A percentile compares a stretch with the other conserved stretches of the same genome.
Conservation (phyloP, 2,113 vertebrate species). For the Hypocryptadius cinnamomeus region DNA sequence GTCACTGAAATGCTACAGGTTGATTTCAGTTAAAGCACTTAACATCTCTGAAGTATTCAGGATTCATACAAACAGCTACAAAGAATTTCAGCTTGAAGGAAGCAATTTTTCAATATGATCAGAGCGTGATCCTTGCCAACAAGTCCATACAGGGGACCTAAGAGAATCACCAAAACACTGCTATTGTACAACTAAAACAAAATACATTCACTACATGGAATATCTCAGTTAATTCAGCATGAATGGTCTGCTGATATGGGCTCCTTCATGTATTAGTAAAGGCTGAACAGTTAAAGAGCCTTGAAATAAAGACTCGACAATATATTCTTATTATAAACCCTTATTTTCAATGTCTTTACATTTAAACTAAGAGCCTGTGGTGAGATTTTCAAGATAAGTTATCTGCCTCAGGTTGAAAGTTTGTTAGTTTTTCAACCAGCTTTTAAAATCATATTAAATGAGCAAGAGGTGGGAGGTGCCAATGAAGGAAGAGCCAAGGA, state of each 20-base stretch:
- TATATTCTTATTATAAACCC: not conserved
- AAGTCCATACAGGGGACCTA: not conserved
- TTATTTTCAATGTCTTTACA: not conserved
- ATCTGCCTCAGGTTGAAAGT: not conserved
- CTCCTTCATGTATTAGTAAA: not conserved
- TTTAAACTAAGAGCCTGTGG: not conserved
- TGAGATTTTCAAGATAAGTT: not conserved
- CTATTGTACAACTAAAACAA: not conserved
- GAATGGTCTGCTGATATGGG: not conserved
- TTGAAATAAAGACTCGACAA: not conserved
- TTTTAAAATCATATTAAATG: not conserved
- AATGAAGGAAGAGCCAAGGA: not conserved
- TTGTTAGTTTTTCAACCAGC: not conserved
- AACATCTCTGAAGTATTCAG: not conserved
- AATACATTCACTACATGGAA: not conserved
- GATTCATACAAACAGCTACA: not conserved
- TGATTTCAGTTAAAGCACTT: not conserved
- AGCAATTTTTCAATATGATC: not conserved
- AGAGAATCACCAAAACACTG: not conserved
- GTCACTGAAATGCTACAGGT: not conserved
- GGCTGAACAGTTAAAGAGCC: not conserved
- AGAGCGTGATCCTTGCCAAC: not conserved
- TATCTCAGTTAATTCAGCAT: not conserved
- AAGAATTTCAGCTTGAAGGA: not conserved
- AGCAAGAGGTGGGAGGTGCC: not conserved